phyloP scores from a whole-genome alignment of 2,888 invertebrate genomes.

The Lomographa bimaculata region DNA sequence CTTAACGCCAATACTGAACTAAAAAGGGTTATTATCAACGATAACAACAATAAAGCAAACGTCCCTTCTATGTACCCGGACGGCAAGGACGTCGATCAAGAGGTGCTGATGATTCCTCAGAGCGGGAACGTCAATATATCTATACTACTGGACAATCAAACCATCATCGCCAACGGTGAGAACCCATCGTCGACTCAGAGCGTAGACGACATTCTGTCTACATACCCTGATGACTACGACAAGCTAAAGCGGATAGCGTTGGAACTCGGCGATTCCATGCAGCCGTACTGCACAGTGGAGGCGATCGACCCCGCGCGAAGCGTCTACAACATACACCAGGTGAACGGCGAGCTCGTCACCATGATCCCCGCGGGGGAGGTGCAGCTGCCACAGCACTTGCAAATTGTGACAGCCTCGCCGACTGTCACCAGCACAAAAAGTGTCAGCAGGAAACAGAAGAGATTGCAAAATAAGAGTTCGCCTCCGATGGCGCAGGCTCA shows the following conservation, averaged over 20 bases:
- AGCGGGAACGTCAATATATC: slow-evolving; percentile 74
- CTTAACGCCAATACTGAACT: slow-evolving; percentile 66
- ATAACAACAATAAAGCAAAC: slow-evolving; percentile 76
- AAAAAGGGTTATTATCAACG: slow-evolving; percentile 70
- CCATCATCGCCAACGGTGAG: slow-evolving; percentile 72
- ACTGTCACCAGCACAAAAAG: slow-evolving; percentile 85
- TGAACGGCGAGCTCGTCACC: slow-evolving; percentile 73
- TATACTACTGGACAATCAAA: slow-evolving; percentile 75
- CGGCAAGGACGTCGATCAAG: slow-evolving; percentile 60
- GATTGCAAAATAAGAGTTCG: slow-evolving; percentile 81
- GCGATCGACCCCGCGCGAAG: slow-evolving; percentile 76
- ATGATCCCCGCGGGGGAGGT: slow-evolving; percentile 76
- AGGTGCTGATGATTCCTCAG: slow-evolving; percentile 70
- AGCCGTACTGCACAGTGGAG: slow-evolving; percentile 86
- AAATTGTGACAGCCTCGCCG: slow-evolving; percentile 84
- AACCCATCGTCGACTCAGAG: slow-evolving; percentile 84
- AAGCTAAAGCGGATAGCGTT: slow-evolving; percentile 92
- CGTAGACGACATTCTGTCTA: slow-evolving; percentile 87
- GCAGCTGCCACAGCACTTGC: slow-evolving; percentile 76
- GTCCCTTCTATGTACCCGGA: slow-evolving; percentile 84
- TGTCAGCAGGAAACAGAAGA: slow-evolving; percentile 88
- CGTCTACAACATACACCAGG: slow-evolving; percentile 83
- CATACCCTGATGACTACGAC: slow-evolving; percentile 91
- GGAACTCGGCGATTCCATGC: slow-evolving; percentile 90
- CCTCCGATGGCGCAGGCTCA: slow-evolving; percentile 64